Base-by-base conservation (phyloP, 2,888 invertebrate species). In the Ichneumoninae sp. region DNA sequence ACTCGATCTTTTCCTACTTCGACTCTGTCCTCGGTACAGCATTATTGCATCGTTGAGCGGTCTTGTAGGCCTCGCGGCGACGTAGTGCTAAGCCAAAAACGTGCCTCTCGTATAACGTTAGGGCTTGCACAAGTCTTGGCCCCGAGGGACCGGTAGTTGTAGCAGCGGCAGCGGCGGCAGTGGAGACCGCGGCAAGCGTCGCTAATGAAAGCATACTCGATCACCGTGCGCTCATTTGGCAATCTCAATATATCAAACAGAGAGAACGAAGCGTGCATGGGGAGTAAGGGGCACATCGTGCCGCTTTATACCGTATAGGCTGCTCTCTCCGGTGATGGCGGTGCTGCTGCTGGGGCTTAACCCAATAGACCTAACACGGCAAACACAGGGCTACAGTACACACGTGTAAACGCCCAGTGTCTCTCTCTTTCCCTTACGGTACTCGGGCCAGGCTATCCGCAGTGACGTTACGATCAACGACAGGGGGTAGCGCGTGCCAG, bases 341-440 rank as follows among this genome's bases (percentile, higher is more conserved):
- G 50, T 66, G 82, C 85, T 76, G 22, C 65, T 80, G 7, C 52
- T 87, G 87, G 88, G 87, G 87, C 86, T 88, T 90, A 89, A 89
- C 85, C 88, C 89, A 91, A 91, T 89, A 91, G 87, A 90, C 88
- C 88, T 88, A 88, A 88, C 88, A 85, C 86, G 86, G 90, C 88
- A 91, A 91, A 91, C 90, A 91, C 87, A 84, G 82, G 87, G 76
- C 63, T 81, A 76, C 40, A 40, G 87, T 86, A 85, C 87, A 87
- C 87, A 87, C 87, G 87, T 89, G 87, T 87, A 89, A 89, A 88
- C 87, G 87, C 81, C 83, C 33, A 6, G 33, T 47, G 30, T 50
- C 8, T 60, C 60, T 57, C 68, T 66, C 71, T 54, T 40, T 69
- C 47, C 50, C 57, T 71, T 40, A 66, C 30, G 22, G 33, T 52